These are phyloP conservation scores for Charina bottae DNA, from an alignment of 2,113 vertebrate species.

Conservation along the genomic window DNA sequence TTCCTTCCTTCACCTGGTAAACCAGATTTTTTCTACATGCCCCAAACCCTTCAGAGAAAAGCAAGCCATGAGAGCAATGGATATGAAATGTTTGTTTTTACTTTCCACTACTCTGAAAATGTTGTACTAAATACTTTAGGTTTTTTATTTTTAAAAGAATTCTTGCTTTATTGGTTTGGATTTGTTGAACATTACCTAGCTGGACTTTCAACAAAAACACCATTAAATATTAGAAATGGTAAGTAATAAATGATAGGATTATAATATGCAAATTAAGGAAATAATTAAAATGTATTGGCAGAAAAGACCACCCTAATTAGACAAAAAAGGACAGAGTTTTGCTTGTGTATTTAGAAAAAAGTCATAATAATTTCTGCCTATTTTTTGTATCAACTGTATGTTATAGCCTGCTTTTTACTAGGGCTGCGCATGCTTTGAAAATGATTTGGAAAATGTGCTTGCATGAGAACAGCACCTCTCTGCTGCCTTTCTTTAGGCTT, in stretches of 20 bases:
- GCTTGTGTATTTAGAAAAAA: conserved; percentile 52
- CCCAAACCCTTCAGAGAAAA: conserved; percentile 29
- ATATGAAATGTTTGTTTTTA: conserved; percentile 30
- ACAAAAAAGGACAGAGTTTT: neutral
- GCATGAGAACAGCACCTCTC: neutral
- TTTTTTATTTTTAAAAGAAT: neutral
- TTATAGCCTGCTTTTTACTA: conserved; percentile 37
- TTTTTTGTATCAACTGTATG: conserved; percentile 53
- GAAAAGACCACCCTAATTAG: conserved; percentile 41
- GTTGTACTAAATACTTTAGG: neutral
- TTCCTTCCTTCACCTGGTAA: neutral
- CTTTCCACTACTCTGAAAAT: conserved; percentile 17
- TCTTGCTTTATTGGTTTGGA: neutral
- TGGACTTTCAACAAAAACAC: neutral
- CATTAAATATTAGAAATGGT: conserved; percentile 50
- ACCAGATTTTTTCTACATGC: conserved; percentile 17
- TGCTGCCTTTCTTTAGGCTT: neutral
- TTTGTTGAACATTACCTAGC: neutral
- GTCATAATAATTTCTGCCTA: conserved; percentile 44
- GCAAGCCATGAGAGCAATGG: conserved; percentile 16
- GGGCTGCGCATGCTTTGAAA: neutral
- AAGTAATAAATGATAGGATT: conserved; percentile 34
- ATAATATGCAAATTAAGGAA: conserved; percentile 34
- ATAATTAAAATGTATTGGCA: neutral
- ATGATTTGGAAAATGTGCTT: neutral